A percentile compares a stretch with the other conserved stretches of the same genome.
Evolutionary conservation across 2,888 invertebrate species (phyloP).

Genomic region (Nymphalis polychloros): DNA sequence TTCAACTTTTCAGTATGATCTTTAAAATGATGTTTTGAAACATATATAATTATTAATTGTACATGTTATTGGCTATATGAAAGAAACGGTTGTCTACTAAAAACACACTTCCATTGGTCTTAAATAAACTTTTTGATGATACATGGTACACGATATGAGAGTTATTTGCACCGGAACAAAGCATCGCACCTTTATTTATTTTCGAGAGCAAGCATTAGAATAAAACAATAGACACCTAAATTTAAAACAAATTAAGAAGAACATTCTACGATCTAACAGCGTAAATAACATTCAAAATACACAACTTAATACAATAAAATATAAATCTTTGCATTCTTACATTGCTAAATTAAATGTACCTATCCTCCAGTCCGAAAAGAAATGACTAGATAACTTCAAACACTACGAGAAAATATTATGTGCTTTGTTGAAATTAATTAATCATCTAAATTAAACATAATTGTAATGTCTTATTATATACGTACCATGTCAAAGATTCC

Average conservation of each 20-base stretch:
- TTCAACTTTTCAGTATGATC: too few species aligned
- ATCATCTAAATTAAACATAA: not conserved
- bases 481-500: not conserved
- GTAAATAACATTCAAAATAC: not conserved
- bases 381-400: conserved; percentile 50
- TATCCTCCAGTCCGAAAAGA: conserved; percentile 43
- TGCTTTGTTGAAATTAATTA: not conserved
- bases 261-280: not conserved
- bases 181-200: too few species aligned
- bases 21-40: too few species aligned
- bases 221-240: not conserved
- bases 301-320: not conserved
- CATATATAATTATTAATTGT: too few species aligned
- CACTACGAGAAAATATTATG: not conserved
- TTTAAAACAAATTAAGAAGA: not conserved
- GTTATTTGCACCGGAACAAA: too few species aligned
- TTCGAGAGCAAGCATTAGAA: not conserved
- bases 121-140: too few species aligned
- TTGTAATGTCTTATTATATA: not conserved
- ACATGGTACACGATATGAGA: too few species aligned
- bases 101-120: too few species aligned
- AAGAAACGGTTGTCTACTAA: too few species aligned
- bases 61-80: too few species aligned
- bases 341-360: conserved; percentile 18
- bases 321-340: not conserved